A percentile compares a stretch with the other conserved stretches of the same genome.
phyloP scores from a whole-genome alignment of 2,113 vertebrate genomes.

The Poecile atricapillus region DNA sequence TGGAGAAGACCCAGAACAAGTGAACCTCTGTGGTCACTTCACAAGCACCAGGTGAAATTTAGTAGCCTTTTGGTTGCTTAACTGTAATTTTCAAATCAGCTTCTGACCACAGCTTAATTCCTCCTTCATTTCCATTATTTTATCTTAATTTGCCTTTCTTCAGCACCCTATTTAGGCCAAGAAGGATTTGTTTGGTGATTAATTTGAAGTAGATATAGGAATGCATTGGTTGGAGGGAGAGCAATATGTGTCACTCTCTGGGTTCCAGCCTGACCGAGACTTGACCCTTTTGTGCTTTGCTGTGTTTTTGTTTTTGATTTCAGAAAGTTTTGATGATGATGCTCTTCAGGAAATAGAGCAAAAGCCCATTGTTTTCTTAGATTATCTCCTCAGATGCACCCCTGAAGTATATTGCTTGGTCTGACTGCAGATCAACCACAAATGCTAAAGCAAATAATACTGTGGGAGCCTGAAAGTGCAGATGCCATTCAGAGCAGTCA shows the following conservation, averaged over 20 bases:
- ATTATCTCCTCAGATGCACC: conserved; percentile 54
- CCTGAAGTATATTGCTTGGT: conserved; percentile 32
- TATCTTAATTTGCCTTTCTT: not conserved
- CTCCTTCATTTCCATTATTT: not conserved
- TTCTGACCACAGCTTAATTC: not conserved
- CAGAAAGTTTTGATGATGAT: conserved; percentile 27
- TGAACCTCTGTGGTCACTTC: not conserved
- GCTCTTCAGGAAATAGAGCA: conserved; percentile 41
- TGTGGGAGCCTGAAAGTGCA: conserved; percentile 46
- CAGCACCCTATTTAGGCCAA: not conserved
- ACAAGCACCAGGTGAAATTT: not conserved
- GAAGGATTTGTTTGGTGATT: not conserved
- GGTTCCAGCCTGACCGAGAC: not conserved
- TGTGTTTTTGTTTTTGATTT: conserved; percentile 30
- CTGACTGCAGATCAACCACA: conserved; percentile 32
- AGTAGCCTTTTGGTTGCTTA: not conserved
- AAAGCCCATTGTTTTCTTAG: conserved; percentile 27
- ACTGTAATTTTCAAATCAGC: not conserved
- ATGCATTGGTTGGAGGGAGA: not conserved
- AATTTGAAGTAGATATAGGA: not conserved
- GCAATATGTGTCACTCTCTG: not conserved
- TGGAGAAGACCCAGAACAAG: not conserved
- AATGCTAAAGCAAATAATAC: conserved; percentile 51
- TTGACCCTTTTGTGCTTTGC: not conserved
- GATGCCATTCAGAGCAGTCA: conserved; percentile 41